Base-by-base conservation (phyloP, 2,797 vertebrate genomes). In the Microhierax caerulescens region DNA sequence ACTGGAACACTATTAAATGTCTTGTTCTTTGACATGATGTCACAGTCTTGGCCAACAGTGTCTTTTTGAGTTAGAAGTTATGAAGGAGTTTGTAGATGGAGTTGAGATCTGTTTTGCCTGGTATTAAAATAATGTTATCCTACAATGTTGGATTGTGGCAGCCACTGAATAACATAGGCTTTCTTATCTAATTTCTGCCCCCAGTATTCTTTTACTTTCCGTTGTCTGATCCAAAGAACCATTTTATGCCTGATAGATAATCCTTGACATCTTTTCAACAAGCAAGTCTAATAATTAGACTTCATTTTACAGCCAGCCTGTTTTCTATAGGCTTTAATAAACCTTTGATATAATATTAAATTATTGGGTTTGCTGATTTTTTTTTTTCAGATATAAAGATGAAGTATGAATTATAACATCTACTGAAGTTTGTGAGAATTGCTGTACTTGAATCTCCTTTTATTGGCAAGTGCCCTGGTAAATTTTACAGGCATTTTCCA, bases 401-500 rank as follows among this genome's bases (percentile, higher is more conserved):
- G 61, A 93, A 27, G 63, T 50, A 48, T 54, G 77, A 51, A 77
- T 67, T 54, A 14, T 23, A 10, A 20, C 28, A 14, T 76, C 65
- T 94, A 88, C 72, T 88, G 50, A 36, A 75, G 69, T 65, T 61
- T 10, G 37, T 70, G 77, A 86, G 77, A 95, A 69, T 92, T 83
- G 92, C 51, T 73, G 25, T 39, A 57, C 51, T 47, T 30, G 53
- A 60, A 32, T 85, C 16, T 54, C 85, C 61, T 94, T 81, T 93
- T 81, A 80, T 95, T 85, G 37, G 83, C 79, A 91, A 93, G 90
- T 72, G 79, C 54, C 69, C 89, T 96, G 88, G 70, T 96, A 97
- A 98, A 97, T 96, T 93, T 96, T 94, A 90, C 86, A 94, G 94
- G 69, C 88, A 90, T 54, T 68, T 93, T 96, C 39, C 65, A 97